Base-by-base conservation (phyloP, 53 echinoderm and acorn worm genomes). In the Hippasteria phrygiana region DNA sequence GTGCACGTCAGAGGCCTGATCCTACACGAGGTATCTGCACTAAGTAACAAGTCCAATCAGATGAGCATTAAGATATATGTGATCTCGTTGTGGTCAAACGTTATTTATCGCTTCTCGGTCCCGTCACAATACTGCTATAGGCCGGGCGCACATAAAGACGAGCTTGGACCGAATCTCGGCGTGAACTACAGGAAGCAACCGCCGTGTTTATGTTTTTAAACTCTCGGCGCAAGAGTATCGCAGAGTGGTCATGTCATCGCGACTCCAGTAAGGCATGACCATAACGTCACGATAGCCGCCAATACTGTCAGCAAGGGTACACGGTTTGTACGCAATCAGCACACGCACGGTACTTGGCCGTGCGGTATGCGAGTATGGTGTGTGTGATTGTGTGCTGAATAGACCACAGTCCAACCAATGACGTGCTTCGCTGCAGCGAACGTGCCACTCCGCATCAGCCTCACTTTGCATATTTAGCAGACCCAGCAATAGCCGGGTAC, bases 181-280 rank as follows among this genome's bases (percentile, higher is more conserved):
- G 64, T 46, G 29, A 64, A 82, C 82, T 45, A 67, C 26, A 62
- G 82, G 82, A 64, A 67, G 53, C 83, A 72, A 69, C 73, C 73
- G 64, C 39, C 33, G 87, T 94, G 94, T 91, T 91, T 91, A 91
- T 91, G 75, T 92, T 91, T 91, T 88, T 62, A 66, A 73, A 89
- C 55, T 65, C 76, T 48, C 51, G 53, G 72, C 78, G 77, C 73
- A 38, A 87, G 76, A 62, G 76, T 81, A 81, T 70, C 64, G 71
- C 45, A 53, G 85, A 85, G 85, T 85, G 85, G 70, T 82, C 90
- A 62, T 90, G 73, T 90, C 90, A 82, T 90, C 81, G 54, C 73
- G 62, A 53, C 54, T 81, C 73, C 81, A 50, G 73, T 54, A 73
- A 90, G 37, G 73, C 90, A 72, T 90, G 90, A 90, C 90, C 82